Percentiles rank a stretch among this genome's conserved stretches.
Evolutionary conservation across 2,113 vertebrate genomes (phyloP).

Genomic region (Muscicapa adusta): DNA sequence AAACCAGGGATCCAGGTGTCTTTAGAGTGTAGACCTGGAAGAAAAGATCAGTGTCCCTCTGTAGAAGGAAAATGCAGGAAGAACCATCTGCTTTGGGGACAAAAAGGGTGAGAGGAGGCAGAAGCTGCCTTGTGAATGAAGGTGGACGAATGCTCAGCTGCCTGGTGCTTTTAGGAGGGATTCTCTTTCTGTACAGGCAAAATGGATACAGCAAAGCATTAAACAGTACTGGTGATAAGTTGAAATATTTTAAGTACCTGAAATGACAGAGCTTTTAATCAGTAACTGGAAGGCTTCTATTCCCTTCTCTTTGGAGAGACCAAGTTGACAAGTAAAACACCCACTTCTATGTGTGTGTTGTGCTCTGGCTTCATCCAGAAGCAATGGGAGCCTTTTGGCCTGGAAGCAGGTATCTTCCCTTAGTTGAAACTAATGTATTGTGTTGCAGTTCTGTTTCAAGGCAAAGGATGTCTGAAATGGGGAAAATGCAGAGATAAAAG

Average conservation of each 20-base stretch:
- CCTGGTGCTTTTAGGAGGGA: not conserved
- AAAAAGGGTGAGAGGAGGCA: not conserved
- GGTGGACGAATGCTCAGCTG: not conserved
- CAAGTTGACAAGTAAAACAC: not conserved
- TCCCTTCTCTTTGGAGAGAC: not conserved
- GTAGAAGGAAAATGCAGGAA: not conserved
- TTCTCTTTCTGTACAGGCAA: not conserved
- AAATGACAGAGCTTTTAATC: not conserved
- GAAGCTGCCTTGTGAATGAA: not conserved
- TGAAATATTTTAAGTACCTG: not conserved
- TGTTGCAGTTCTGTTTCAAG: not conserved
- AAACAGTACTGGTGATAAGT: not conserved
- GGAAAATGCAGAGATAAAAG: not conserved
- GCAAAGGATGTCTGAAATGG: not conserved
- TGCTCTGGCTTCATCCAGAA: not conserved
- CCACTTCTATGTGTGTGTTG: fast-evolving
- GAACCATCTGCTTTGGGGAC: not conserved
- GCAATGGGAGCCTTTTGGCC: not conserved
- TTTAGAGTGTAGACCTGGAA: not conserved
- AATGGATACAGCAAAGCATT: not conserved
- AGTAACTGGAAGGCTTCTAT: not conserved
- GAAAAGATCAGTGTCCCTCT: not conserved
- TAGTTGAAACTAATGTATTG: not conserved
- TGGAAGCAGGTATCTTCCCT: not conserved
- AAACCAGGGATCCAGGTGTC: not conserved